phyloP scores from a whole-genome alignment of 2,888 invertebrate genomes.

The Rhagonycha lutea region DNA sequence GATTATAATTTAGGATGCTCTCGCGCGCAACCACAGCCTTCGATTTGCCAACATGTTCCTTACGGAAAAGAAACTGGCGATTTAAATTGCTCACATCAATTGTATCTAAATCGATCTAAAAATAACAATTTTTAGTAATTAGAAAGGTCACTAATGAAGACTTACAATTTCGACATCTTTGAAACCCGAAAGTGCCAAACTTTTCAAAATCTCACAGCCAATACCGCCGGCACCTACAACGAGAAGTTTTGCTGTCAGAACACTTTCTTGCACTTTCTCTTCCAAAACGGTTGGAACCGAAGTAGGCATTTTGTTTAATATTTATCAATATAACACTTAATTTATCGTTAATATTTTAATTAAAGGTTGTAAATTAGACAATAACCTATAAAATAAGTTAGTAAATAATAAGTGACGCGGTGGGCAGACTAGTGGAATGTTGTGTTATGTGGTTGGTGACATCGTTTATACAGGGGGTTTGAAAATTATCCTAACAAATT shows the following conservation, averaged over 20 bases:
- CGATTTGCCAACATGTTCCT: slow-evolving; percentile 96
- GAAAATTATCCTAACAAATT: too few species aligned
- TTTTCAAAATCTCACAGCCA: slow-evolving; percentile 97
- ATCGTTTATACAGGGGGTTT: neutral
- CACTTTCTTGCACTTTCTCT: slow-evolving; percentile 65
- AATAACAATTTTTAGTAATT: slow-evolving; percentile 39
- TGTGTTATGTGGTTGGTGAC: neutral
- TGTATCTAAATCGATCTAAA: slow-evolving; percentile 97
- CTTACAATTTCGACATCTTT: slow-evolving; percentile 91
- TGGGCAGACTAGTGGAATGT: neutral
- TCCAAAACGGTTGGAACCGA: slow-evolving; percentile 69
- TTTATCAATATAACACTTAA: neutral
- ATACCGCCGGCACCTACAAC: slow-evolving; percentile 98
- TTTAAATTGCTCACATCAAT: slow-evolving; percentile 99
- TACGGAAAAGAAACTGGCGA: slow-evolving; percentile 97
- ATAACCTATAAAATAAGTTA: neutral
- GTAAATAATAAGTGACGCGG: neutral
- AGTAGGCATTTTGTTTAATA: slow-evolving; percentile 17
- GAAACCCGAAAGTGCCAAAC: slow-evolving; percentile 94
- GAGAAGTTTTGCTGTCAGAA: slow-evolving; percentile 74
- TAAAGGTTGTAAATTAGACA: neutral
- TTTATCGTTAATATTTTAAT: slow-evolving; percentile 5
- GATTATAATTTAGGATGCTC: slow-evolving; percentile 86
- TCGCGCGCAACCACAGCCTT: slow-evolving; percentile 92
- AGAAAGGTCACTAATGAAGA: neutral